Percentiles rank a stretch among this genome's conserved stretches.
phyloP scores from a whole-genome alignment of 2,888 invertebrate genomes.

The Mimumesa dahlbomi region DNA sequence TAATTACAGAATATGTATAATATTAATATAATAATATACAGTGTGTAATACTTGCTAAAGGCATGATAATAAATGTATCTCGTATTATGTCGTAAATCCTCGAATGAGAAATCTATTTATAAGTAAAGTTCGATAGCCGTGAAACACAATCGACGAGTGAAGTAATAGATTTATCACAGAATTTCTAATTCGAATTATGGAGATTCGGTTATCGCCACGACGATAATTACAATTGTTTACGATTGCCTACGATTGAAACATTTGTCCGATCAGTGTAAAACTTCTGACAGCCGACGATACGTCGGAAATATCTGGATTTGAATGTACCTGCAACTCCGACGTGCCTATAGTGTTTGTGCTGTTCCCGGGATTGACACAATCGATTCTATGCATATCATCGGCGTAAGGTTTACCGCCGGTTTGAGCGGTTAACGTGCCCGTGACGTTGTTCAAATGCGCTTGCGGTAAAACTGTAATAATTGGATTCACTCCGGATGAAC shows the following conservation, averaged over 20 bases:
- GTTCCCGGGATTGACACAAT: conserved; percentile 17
- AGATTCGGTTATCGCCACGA: background rate
- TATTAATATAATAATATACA: conserved; percentile 15
- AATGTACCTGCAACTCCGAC: conserved; percentile 53
- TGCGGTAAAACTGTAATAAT: conserved; percentile 59
- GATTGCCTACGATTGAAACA: conserved; percentile 64
- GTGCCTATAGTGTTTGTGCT: conserved; percentile 32
- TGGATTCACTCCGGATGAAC: conserved; percentile 44
- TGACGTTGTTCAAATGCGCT: conserved; percentile 49
- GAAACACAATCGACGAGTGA: conserved; percentile 1
- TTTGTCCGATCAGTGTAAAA: conserved; percentile 68
- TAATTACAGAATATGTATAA: conserved; percentile 2
- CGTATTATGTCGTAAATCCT: no score
- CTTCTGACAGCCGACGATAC: conserved; percentile 60
- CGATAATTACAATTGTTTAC: background rate
- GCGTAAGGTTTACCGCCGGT: conserved; percentile 59
- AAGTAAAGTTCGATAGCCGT: background rate
- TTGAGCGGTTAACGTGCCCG: conserved; percentile 44
- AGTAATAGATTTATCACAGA: conserved; percentile 64
- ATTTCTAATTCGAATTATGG: conserved; percentile 38
- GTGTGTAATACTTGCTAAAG: background rate
- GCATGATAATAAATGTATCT: conserved; percentile 4
- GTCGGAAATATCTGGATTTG: conserved; percentile 56
- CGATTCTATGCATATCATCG: conserved; percentile 53
- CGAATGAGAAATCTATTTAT: no score